Conservation (phyloP, 1,140 invertebrate genomes). For the Drosophila leontia region DNA sequence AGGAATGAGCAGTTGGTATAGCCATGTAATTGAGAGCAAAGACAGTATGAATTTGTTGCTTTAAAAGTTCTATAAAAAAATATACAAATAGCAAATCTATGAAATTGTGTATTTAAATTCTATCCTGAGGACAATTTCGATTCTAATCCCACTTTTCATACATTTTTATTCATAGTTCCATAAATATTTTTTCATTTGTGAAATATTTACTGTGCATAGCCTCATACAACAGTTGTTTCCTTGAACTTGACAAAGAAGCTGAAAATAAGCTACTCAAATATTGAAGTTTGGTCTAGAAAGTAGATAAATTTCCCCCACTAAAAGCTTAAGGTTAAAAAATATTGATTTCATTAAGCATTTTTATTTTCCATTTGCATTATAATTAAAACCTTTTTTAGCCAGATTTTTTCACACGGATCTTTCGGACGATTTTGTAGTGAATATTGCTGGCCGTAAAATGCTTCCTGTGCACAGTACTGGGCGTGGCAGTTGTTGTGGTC, state of each 20-base stretch:
- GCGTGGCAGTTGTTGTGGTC: conserved; percentile 1
- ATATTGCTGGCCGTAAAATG: conserved; percentile 7
- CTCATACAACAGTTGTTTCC: background rate
- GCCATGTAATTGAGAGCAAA: conserved; percentile 39
- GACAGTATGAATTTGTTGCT: conserved; percentile 46
- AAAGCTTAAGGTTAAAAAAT: background rate
- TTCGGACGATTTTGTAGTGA: conserved; percentile 17
- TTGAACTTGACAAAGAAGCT: conserved; percentile 2
- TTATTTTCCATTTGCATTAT: background rate
- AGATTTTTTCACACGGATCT: conserved; percentile 8
- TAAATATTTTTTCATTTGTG: background rate
- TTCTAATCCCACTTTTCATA: too few relatives aligned
- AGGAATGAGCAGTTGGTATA: conserved; percentile 18
- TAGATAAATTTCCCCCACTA: background rate
- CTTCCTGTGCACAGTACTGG: conserved; percentile 26
- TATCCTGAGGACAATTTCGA: too few relatives aligned
- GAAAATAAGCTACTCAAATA: background rate
- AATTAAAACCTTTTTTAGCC: background rate
- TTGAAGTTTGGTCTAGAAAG: background rate
- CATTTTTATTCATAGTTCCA: too few relatives aligned
- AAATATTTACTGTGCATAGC: background rate
- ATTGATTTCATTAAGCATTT: too few relatives aligned
- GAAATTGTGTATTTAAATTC: background rate
- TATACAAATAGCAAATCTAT: conserved; percentile 28
- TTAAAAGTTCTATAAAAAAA: conserved; percentile 29